Conservation (phyloP, 2,113 vertebrate species). For the Siniperca chuatsi region DNA sequence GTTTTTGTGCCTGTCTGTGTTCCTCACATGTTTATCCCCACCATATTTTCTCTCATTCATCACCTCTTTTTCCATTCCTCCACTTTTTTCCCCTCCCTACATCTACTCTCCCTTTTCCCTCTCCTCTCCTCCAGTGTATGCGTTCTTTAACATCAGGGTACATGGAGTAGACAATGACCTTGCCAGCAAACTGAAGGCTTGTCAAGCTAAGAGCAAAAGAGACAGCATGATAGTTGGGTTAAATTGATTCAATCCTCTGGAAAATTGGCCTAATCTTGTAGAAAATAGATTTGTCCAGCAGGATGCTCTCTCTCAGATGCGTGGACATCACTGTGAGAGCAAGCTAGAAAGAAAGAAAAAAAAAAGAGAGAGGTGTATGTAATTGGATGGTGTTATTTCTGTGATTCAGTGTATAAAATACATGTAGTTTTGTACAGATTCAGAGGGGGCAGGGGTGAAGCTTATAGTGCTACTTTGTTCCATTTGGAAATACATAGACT, state of each 20-base stretch:
- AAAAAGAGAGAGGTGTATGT: not conserved
- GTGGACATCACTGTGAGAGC: not conserved
- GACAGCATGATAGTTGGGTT: constrained; percentile 30
- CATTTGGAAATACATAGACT: not conserved
- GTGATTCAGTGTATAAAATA: not conserved
- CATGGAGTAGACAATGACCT: constrained; percentile 37
- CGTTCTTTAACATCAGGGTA: constrained; percentile 29
- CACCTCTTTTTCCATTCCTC: constrained; percentile 28
- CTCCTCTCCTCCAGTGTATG: constrained; percentile 13
- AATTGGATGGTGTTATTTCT: constrained; percentile 27
- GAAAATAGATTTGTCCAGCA: constrained; percentile 48
- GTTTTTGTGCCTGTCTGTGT: not conserved
- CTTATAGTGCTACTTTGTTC: not conserved
- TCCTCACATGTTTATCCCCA: constrained; percentile 22
- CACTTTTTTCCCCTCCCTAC: constrained; percentile 43
- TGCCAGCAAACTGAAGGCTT: constrained; percentile 37
- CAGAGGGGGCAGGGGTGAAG: not conserved
- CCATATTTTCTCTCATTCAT: constrained; percentile 19
- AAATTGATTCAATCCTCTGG: constrained; percentile 58
- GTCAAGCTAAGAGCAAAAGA: constrained; percentile 41
- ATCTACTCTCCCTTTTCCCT: constrained; percentile 3
- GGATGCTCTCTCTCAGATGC: constrained; percentile 2
- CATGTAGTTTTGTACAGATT: not conserved
- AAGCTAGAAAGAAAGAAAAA: constrained; percentile 2
- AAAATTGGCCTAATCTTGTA: constrained; percentile 55